phyloP scores from a whole-genome alignment of 2,888 invertebrate genomes.

The Blera fallax region DNA sequence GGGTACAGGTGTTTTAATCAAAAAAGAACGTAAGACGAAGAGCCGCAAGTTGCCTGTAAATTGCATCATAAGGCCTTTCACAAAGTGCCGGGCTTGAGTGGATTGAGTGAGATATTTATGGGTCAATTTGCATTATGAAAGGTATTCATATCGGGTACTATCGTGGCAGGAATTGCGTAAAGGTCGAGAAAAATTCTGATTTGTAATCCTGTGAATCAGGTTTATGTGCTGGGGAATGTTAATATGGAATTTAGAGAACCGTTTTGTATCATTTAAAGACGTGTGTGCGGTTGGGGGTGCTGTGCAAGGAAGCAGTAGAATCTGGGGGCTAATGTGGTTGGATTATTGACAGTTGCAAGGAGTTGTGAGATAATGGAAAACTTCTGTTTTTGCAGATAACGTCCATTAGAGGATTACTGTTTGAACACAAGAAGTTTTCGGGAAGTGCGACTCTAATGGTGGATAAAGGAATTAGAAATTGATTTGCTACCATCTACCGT shows the following conservation, averaged over 20 bases:
- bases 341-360: no score
- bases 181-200: constrained; percentile 28
- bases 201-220: constrained; percentile 40
- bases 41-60: neutral
- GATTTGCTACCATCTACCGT: neutral
- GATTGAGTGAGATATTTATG: constrained; percentile 60
- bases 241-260: neutral
- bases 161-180: constrained; percentile 15
- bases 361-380: neutral
- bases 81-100: constrained; percentile 9
- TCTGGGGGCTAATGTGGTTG: neutral
- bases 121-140: constrained; percentile 47
- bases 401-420: neutral
- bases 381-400: neutral
- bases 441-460: neutral
- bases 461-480: neutral
- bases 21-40: constrained; percentile 4
- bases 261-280: neutral
- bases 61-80: constrained; percentile 4
- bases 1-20: constrained; percentile 57
- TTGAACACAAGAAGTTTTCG: neutral
- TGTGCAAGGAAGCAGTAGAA: neutral
- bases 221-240: constrained; percentile 7
- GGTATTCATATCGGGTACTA: constrained; percentile 28
- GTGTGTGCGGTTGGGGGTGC: constrained; percentile 1